Percentiles rank a stretch among this genome's conserved stretches.
Evolutionary conservation across 2,113 vertebrate genomes (phyloP).

Genomic region (Myrmecophaga tridactyla): DNA sequence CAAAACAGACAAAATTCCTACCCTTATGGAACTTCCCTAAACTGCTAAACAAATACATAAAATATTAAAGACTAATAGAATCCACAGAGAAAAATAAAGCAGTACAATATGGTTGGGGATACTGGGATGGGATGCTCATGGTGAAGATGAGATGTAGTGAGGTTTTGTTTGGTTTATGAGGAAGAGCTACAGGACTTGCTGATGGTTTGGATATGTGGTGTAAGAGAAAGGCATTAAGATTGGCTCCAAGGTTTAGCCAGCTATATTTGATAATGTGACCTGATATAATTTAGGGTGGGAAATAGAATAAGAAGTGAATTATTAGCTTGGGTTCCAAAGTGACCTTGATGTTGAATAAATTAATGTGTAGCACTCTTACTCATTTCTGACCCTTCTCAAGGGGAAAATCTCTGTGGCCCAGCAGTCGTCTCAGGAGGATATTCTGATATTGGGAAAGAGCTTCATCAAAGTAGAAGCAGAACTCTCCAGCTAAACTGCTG

Average conservation of each 20-base stretch:
- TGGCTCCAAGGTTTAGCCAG: not conserved
- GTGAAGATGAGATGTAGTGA: not conserved
- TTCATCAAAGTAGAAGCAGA: not conserved
- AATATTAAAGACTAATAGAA: too few species aligned
- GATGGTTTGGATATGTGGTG: fast-evolving
- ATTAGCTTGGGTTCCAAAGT: not conserved
- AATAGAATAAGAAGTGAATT: not conserved
- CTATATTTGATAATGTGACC: not conserved
- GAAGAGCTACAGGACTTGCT: not conserved
- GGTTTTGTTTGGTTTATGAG: not conserved
- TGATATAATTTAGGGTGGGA: not conserved
- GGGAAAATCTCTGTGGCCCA: too few species aligned
- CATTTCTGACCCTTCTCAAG: not conserved
- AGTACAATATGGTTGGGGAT: not conserved
- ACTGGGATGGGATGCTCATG: fast-evolving
- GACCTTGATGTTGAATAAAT: not conserved
- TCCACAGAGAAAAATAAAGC: not conserved
- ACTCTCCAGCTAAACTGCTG: fast-evolving
- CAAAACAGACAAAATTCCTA: not conserved
- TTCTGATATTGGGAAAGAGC: not conserved
- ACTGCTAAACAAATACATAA: too few species aligned
- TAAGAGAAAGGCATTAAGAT: not conserved
- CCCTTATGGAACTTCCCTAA: not conserved
- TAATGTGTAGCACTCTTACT: not conserved
- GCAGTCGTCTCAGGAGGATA: not conserved